These are phyloP conservation scores for Megaceryle torquata DNA, from an alignment of 2,113 vertebrate genomes.

Conservation along the genomic window DNA sequence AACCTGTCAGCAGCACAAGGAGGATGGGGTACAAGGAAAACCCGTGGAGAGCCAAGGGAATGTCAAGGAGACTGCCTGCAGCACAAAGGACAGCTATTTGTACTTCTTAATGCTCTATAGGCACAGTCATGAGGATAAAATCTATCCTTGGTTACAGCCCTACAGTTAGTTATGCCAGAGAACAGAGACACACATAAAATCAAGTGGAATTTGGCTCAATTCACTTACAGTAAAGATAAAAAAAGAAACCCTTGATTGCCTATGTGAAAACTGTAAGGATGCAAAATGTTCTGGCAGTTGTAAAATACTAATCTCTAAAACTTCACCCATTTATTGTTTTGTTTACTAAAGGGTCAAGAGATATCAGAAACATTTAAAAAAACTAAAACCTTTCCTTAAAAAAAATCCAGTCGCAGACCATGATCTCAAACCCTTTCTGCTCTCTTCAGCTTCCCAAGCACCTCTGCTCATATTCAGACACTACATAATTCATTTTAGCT, in stretches of 20 bases:
- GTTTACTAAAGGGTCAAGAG: neutral
- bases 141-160: neutral
- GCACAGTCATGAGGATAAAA: neutral
- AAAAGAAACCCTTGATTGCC: neutral
- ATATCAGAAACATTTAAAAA: neutral
- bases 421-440: neutral
- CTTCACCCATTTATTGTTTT: neutral
- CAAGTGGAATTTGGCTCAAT: neutral
- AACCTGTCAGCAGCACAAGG: neutral
- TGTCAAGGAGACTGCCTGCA: neutral
- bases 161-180: neutral
- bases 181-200: neutral
- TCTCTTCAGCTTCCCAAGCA: neutral
- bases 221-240: neutral
- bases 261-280: neutral
- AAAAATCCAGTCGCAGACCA: neutral
- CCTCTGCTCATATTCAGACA: constrained; percentile 4
- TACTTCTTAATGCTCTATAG: neutral
- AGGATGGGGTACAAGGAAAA: neutral
- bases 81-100: neutral
- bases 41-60: neutral
- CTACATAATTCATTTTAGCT: constrained; percentile 32
- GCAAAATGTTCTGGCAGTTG: neutral
- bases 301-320: neutral
- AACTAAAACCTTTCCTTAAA: neutral